A percentile compares a stretch with the other conserved stretches of the same genome.
Evolutionary conservation across 2,888 invertebrate genomes (phyloP).

Genomic region (Didymodactylos carnosus): DNA sequence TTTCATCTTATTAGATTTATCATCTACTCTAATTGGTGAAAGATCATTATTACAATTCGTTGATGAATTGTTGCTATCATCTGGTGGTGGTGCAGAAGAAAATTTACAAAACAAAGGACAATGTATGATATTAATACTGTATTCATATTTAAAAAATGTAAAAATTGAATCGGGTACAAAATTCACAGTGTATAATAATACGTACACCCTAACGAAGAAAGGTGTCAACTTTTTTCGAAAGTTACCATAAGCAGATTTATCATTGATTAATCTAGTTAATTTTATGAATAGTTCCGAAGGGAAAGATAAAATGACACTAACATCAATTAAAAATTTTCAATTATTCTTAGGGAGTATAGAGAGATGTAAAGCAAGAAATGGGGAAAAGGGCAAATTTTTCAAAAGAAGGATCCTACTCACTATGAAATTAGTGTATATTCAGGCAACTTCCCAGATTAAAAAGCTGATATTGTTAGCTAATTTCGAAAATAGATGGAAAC

Average conservation of each 20-base stretch:
- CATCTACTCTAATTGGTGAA: not conserved
- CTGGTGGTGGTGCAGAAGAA: not conserved
- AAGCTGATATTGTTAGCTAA: too few relatives aligned
- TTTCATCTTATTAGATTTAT: not conserved
- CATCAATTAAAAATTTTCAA: too few relatives aligned
- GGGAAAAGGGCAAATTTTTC: too few relatives aligned
- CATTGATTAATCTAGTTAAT: not conserved
- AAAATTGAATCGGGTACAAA: not conserved
- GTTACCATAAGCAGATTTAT: not conserved
- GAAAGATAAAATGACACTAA: too few relatives aligned
- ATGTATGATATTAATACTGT: not conserved
- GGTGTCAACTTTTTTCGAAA: not conserved
- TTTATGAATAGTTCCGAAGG: not conserved
- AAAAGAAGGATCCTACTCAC: too few relatives aligned
- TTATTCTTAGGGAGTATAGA: too few relatives aligned
- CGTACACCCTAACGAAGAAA: not conserved
- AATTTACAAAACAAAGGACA: not conserved
- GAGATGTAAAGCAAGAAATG: too few relatives aligned
- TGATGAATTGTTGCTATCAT: not conserved
- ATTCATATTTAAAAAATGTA: not conserved
- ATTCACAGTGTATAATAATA: not conserved
- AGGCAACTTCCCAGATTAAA: too few relatives aligned
- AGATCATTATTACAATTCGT: not conserved
- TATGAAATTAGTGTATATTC: too few relatives aligned
- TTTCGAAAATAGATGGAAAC: too few relatives aligned